Evolutionary conservation across 2,888 invertebrate genomes (phyloP).

Genomic region (Rotaria sp.): DNA sequence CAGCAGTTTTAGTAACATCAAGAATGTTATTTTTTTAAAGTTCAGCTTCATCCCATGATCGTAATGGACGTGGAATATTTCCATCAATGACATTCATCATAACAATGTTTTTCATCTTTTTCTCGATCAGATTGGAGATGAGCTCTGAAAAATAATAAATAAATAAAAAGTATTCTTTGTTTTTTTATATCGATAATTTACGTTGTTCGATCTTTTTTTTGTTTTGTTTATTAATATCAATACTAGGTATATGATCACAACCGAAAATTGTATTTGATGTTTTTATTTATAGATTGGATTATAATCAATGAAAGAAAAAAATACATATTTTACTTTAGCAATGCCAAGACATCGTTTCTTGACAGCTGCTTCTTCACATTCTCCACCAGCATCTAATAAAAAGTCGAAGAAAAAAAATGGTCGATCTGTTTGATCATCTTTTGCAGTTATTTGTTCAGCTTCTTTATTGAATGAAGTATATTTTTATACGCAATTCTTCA

Average conservation of each 20-base stretch:
- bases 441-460: not conserved
- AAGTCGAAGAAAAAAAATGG: too few species aligned
- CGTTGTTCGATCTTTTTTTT: constrained; percentile 85
- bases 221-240: constrained; percentile 52
- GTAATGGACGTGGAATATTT: constrained; percentile 85
- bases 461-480: constrained; percentile 57
- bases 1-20: constrained; percentile 85
- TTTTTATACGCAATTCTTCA: constrained; percentile 66
- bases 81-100: constrained; percentile 99
- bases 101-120: constrained; percentile 93
- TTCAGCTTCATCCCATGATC: constrained; percentile 86
- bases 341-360: constrained; percentile 88
- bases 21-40: constrained; percentile 80
- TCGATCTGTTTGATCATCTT: constrained; percentile 43
- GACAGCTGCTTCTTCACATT: constrained; percentile 85
- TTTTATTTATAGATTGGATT: constrained; percentile 89
- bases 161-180: not conserved
- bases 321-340: constrained; percentile 62
- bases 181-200: constrained; percentile 44
- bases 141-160: constrained; percentile 54
- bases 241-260: constrained; percentile 61
- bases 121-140: constrained; percentile 82
- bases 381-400: constrained; percentile 67
- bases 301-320: constrained; percentile 66
- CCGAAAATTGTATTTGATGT: constrained; percentile 85